Percentiles rank a stretch among this genome's conserved stretches.
phyloP scores from a whole-genome alignment of 2,113 vertebrate genomes.

The Cheirogaleus medius region DNA sequence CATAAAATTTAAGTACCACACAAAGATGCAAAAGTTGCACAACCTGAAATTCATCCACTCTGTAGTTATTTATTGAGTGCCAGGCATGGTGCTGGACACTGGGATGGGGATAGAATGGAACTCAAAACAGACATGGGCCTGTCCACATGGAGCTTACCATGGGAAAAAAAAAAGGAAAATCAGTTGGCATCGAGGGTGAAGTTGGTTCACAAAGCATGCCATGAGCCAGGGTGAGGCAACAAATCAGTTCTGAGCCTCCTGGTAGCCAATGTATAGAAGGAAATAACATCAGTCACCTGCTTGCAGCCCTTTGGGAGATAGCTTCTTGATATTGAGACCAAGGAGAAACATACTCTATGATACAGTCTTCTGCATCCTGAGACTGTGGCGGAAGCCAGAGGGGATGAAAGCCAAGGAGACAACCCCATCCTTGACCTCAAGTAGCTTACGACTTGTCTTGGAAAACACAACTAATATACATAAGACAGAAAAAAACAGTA shows the following conservation, averaged over 20 bases:
- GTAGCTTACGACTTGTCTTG: not conserved
- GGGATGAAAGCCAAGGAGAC: not conserved
- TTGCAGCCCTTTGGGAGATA: not conserved
- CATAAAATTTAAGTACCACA: not conserved
- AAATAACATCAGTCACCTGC: not conserved
- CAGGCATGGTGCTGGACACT: not conserved
- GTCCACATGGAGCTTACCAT: not conserved
- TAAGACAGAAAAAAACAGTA: not conserved
- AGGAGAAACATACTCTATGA: not conserved
- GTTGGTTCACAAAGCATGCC: not conserved
- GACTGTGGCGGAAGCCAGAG: not conserved
- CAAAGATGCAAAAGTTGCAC: not conserved
- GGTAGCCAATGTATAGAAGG: not conserved
- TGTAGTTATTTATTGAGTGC: not conserved
- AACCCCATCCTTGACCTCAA: not conserved
- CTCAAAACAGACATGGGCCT: not conserved
- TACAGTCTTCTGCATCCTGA: not conserved
- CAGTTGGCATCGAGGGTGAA: not conserved
- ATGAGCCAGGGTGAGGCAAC: not conserved
- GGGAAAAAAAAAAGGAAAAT: not conserved
- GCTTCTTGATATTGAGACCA: not conserved
- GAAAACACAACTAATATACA: not conserved
- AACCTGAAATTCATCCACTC: not conserved
- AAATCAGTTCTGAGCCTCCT: not conserved
- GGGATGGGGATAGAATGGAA: not conserved